These are phyloP conservation scores for Helleia helle DNA, from an alignment of 2,888 invertebrate species.

Conservation along the genomic window DNA sequence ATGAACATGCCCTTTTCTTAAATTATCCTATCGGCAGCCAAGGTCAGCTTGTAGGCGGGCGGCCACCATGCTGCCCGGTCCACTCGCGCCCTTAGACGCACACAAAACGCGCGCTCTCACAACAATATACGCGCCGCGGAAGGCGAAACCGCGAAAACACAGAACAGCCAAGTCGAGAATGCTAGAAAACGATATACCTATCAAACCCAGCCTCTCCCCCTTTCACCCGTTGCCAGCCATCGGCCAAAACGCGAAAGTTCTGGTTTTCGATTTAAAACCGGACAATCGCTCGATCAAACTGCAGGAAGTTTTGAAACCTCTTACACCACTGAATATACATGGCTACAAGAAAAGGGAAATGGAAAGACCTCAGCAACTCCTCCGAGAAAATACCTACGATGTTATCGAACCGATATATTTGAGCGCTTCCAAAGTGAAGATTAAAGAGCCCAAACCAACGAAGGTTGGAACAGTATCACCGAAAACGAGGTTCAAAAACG, in stretches of 20 bases:
- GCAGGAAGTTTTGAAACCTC: constrained; percentile 52
- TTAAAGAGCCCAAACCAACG: constrained; percentile 20
- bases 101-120: constrained; percentile 59
- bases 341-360: constrained; percentile 39
- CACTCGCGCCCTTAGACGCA: constrained; percentile 56
- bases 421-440: constrained; percentile 35
- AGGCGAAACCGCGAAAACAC: constrained; percentile 46
- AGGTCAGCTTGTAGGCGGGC: constrained; percentile 53
- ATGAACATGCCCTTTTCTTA: too few species aligned
- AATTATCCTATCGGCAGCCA: constrained; percentile 39
- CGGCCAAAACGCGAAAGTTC: constrained; percentile 54
- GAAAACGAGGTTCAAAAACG: constrained; percentile 57
- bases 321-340: constrained; percentile 51
- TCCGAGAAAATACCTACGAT: constrained; percentile 64
- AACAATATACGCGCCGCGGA: constrained; percentile 63
- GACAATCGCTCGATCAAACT: constrained; percentile 34
- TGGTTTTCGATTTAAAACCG: constrained; percentile 50
- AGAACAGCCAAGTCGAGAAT: constrained; percentile 57
- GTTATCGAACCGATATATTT: constrained; percentile 56
- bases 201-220: constrained; percentile 52
- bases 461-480: constrained; percentile 34
- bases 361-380: constrained; percentile 47
- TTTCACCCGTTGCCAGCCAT: constrained; percentile 67
- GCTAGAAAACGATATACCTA: constrained; percentile 51
- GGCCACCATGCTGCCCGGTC: constrained; percentile 55